A percentile compares a stretch with the other conserved stretches of the same genome.
Evolutionary conservation across 2,113 vertebrate species (phyloP).

Genomic region (Cervus canadensis): DNA sequence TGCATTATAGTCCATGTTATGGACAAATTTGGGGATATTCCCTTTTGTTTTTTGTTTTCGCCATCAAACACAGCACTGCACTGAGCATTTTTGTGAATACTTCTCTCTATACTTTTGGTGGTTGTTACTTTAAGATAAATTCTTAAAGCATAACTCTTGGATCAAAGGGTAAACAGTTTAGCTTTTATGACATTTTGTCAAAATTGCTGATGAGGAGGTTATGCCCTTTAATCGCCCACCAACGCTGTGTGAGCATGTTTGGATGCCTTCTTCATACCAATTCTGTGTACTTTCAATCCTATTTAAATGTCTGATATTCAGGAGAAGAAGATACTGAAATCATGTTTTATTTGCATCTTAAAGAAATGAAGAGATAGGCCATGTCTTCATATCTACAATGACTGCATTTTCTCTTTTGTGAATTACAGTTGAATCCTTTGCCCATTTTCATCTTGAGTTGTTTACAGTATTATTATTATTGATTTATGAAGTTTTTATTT

Average conservation of each 20-base stretch:
- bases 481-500: neutral
- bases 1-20: neutral
- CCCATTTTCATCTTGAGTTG: neutral
- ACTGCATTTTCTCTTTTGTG: neutral
- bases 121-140: conserved; percentile 14
- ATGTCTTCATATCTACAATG: neutral
- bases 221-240: neutral
- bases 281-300: neutral
- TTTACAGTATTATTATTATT: neutral
- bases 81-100: neutral
- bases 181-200: neutral
- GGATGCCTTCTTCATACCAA: neutral
- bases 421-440: neutral
- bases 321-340: neutral
- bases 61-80: neutral
- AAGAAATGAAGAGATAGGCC: neutral
- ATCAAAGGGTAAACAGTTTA: neutral
- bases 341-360: neutral
- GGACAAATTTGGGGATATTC: neutral
- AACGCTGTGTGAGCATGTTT: neutral
- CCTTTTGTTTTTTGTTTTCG: neutral
- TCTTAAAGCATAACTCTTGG: neutral
- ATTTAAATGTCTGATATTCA: neutral
- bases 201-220: neutral
- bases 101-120: neutral